Evolutionary conservation across 2,113 vertebrate genomes (phyloP), one percentile per base, ranked within the genome.

Genomic region (Chitala chitala): DNA sequence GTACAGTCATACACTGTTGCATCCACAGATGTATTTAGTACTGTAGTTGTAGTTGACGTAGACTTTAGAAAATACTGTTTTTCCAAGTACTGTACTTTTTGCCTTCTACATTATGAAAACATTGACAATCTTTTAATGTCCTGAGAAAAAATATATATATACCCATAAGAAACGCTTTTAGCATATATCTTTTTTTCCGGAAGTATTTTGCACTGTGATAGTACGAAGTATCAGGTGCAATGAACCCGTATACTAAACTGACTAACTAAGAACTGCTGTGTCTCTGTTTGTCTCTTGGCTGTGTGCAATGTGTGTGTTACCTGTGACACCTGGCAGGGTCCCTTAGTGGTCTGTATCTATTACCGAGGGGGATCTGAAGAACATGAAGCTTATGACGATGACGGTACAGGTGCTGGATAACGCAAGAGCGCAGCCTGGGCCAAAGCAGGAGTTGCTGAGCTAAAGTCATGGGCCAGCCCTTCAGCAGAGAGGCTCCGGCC

Each of bases 151-250:
- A 40, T 29, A 51, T 51, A 69, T 69, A 69, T 51, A 84, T 86
- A 80, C 88, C 87, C 78, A 86, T 84, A 84, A 83, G 85, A 77
- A 84, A 78, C 76, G 75, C 86, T 83, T 85, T 82, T 86, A 79
- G 84, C 87, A 86, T 84, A 83, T 84, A 85, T 84, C 73, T 80
- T 81, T 69, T 82, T 80, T 83, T 83, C 83, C 82, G 77, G 73
- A 88, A 88, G 87, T 90, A 88, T 90, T 91, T 92, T 91, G 89
- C 89, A 91, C 91, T 91, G 89, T 91, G 91, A 92, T 89, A 86
- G 88, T 90, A 90, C 89, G 86, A 84, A 86, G 66, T 59, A 61
- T 75, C 73, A 26, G 36, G 73, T 75, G 73, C 66, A 70, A 84
- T 85, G 83, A 84, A 88, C 85, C 83, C 89, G 88, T 90, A 85